Percentiles rank a stretch among this genome's conserved stretches.
These are phyloP conservation scores for Pollenia angustigena DNA, from an alignment of 2,888 invertebrate genomes.

Conservation along the genomic window DNA sequence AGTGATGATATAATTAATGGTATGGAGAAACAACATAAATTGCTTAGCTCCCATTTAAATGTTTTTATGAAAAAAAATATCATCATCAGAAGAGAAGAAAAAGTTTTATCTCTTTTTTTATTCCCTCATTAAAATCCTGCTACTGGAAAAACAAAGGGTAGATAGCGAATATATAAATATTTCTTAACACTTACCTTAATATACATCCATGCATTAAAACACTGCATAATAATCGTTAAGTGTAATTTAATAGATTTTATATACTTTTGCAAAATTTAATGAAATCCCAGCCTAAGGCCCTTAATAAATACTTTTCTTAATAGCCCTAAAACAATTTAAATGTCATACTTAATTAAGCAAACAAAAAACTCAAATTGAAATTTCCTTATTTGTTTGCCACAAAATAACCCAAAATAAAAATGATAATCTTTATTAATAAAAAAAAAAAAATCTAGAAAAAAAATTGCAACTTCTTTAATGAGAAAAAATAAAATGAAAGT, in stretches of 20 bases:
- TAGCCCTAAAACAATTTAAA: conserved; percentile 18
- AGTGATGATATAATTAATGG: too few species aligned
- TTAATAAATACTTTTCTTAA: conserved; percentile 13
- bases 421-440: conserved; percentile 15
- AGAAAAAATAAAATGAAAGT: background rate
- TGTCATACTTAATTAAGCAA: conserved; percentile 1
- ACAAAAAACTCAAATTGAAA: conserved; percentile 10
- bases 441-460: background rate
- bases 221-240: background rate
- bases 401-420: conserved; percentile 8
- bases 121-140: too few species aligned
- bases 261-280: background rate
- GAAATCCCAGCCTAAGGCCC: too few species aligned
- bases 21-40: too few species aligned
- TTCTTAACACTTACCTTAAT: too few species aligned
- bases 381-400: background rate
- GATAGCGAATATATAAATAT: too few species aligned
- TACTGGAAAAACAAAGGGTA: too few species aligned
- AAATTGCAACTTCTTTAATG: background rate
- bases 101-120: too few species aligned
- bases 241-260: conserved; percentile 1
- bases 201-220: too few species aligned
- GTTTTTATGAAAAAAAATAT: too few species aligned
- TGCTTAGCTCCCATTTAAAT: too few species aligned
- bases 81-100: too few species aligned